Base-by-base conservation (phyloP, 2,113 vertebrate genomes). In the Harpagus bidentatus region DNA sequence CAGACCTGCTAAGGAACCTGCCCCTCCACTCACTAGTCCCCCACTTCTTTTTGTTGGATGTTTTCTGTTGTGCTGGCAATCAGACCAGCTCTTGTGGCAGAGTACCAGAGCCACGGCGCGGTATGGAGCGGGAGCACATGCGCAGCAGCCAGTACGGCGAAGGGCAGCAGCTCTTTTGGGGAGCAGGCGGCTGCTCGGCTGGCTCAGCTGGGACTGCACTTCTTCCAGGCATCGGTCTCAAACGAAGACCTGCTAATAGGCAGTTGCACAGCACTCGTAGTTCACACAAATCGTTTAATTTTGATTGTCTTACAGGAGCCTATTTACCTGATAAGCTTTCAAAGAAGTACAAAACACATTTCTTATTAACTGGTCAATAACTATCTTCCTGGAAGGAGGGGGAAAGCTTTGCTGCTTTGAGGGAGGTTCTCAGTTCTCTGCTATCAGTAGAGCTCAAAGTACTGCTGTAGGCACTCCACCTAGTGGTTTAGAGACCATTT, bases 201-300 rank as follows among this genome's bases (percentile, higher is more conserved):
- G 40, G 70, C 40, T 58, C 40, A 3, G 21, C 21, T 25, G 59
- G 47, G 15, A n/a, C 31, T 0, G 23, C 38, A 1, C 23, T 22
- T 22, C 23, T 26, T 16, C 43, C 80, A 17, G 29, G 65, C 65
- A 34, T 3, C 65, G 2, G 15, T 10, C 31, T 26, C 20, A 10
- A 20, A 59, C 0, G 10, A 36, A 45, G 38, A 22, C 19, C 65
- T 47, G 59, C 50, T 16, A 23, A 26, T 0, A 12, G 38, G 55
- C 28, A 5, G 10, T 1, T 21, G 61, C 11, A 7, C 70, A 19
- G 19, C 47, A 10, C 52, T 20, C 16, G 1, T 1, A 3, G 31
- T 9, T 34, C 21, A 12, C 16, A 6, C 9, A 3, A 4, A 48
- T 3, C 1, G 5, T 10, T 31, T 19, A 2, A 4, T 52, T 55